Conservation (phyloP, 92 coral and sea anemone species). For the Palythoa heliodiscus region DNA sequence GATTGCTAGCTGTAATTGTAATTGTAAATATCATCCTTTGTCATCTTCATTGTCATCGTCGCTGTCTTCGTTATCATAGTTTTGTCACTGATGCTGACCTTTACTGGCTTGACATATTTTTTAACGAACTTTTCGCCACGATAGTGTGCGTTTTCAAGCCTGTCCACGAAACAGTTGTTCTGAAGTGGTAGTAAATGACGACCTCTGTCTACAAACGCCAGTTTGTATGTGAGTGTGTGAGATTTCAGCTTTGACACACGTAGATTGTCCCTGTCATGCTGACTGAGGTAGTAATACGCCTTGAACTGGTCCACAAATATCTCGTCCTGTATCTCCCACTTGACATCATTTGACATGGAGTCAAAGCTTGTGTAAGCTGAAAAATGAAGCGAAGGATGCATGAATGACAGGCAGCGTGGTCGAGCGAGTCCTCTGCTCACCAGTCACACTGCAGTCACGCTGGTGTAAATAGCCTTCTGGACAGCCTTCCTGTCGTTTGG, state of each 20-base stretch:
- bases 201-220: slow-evolving; percentile 56
- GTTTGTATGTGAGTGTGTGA: slow-evolving; percentile 48
- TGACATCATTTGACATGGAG: slow-evolving; percentile 60
- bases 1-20: background rate
- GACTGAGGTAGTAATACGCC: slow-evolving; percentile 69
- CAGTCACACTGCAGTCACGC: no score
- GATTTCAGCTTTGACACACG: slow-evolving; percentile 58
- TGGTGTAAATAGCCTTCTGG: no score
- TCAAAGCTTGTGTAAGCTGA: slow-evolving; percentile 50
- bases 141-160: slow-evolving; percentile 46
- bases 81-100: slow-evolving; percentile 50
- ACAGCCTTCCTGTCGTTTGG: no score
- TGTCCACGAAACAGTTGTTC: slow-evolving; percentile 63
- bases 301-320: slow-evolving; percentile 70
- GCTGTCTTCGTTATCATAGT: background rate
- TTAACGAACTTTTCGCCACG: slow-evolving; percentile 63
- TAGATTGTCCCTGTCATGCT: slow-evolving; percentile 38
- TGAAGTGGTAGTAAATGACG: slow-evolving; percentile 42
- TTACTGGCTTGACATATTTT: slow-evolving; percentile 68
- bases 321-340: slow-evolving; percentile 55
- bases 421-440: background rate
- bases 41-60: background rate
- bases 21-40: background rate
- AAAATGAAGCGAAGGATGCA: background rate
- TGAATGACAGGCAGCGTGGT: background rate